Evolutionary conservation across 2,888 invertebrate species (phyloP).

Genomic region (Lasius fuliginosus): DNA sequence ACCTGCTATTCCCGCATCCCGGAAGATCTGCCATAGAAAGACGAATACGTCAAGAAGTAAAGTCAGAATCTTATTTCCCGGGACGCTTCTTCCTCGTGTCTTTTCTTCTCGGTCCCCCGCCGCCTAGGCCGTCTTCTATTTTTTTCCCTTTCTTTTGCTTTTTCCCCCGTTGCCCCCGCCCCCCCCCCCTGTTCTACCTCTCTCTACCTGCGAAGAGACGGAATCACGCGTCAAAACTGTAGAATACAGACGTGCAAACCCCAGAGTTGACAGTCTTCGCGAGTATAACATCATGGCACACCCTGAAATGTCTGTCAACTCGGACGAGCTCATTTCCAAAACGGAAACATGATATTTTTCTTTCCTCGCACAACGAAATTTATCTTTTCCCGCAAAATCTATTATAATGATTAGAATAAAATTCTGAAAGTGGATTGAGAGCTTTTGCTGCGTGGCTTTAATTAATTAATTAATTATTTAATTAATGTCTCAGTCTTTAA

Average conservation of each 20-base stretch:
- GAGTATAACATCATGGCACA: constrained; percentile 59
- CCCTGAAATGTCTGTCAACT: constrained; percentile 61
- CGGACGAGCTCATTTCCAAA: constrained; percentile 62
- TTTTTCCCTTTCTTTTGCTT: constrained; percentile 42
- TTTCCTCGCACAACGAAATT: constrained; percentile 39
- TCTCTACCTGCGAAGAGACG: constrained; percentile 37
- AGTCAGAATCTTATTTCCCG: constrained; percentile 82
- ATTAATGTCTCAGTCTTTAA: not conserved
- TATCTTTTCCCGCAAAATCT: not conserved
- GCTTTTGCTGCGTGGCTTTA: not conserved
- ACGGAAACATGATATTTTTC: constrained; percentile 60
- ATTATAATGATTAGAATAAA: not conserved
- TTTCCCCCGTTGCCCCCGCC: constrained; percentile 9
- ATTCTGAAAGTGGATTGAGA: not conserved
- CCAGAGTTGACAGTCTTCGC: constrained; percentile 62
- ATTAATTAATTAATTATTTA: too few relatives aligned
- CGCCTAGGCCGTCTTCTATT: constrained; percentile 24
- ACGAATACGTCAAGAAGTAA: constrained; percentile 77
- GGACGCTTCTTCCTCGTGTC: constrained; percentile 68
- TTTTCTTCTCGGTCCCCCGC: constrained; percentile 37
- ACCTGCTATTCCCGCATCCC: constrained; percentile 56
- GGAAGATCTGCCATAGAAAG: constrained; percentile 66
- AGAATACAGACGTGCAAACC: constrained; percentile 58
- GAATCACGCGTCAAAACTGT: constrained; percentile 78
- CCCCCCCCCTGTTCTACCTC: constrained; percentile 10